phyloP scores from a whole-genome alignment of 2,113 vertebrate genomes.

The Hippopotamus amphibius region DNA sequence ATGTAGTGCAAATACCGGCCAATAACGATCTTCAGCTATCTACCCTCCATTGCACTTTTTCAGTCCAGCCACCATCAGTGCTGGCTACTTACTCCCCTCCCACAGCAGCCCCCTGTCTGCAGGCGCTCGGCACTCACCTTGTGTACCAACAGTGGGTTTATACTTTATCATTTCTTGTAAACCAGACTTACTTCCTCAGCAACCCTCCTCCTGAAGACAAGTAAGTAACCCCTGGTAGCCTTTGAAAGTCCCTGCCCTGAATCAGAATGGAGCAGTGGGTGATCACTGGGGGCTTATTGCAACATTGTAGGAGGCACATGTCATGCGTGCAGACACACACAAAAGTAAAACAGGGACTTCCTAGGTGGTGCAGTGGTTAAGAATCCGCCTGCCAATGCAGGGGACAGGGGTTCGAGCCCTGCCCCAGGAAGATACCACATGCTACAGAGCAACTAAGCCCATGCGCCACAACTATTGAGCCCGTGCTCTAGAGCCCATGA shows the following conservation, averaged over 20 bases:
- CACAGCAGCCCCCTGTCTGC: fast-evolving
- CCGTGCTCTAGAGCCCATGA: too few relatives aligned
- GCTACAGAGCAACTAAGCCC: too few relatives aligned
- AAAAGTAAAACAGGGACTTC: not conserved
- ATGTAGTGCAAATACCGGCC: slow-evolving; percentile 30
- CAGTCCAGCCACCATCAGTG: not conserved
- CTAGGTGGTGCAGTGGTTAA: too few relatives aligned
- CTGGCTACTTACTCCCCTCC: not conserved
- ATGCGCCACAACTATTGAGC: too few relatives aligned
- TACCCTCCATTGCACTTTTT: not conserved
- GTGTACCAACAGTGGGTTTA: not conserved
- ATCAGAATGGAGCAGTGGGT: not conserved
- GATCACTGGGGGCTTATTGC: not conserved
- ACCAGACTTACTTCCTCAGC: not conserved
- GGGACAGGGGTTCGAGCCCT: too few relatives aligned
- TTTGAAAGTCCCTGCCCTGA: not conserved
- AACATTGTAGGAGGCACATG: not conserved
- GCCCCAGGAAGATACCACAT: too few relatives aligned
- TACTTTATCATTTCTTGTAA: not conserved
- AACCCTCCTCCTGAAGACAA: not conserved
- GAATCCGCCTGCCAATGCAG: too few relatives aligned
- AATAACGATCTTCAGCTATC: not conserved
- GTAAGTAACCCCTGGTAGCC: not conserved
- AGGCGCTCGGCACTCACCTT: not conserved
- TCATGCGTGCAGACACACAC: not conserved